phyloP scores from a whole-genome alignment of 23 tunicate genomes.

The Diplosoma virens region DNA sequence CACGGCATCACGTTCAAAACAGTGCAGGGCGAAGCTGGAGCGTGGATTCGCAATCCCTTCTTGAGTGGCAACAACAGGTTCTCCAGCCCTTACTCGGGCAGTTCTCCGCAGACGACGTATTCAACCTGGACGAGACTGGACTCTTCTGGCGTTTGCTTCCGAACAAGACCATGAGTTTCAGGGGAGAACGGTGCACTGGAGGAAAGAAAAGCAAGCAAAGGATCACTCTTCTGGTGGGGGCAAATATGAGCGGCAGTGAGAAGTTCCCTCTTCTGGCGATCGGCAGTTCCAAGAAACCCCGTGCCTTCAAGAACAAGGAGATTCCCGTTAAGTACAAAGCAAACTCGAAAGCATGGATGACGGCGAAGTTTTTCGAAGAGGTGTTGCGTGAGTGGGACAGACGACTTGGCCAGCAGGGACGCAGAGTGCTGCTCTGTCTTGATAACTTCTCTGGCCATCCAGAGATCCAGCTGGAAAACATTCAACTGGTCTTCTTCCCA shows the following conservation, averaged over 20 bases:
- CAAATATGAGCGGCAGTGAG: constrained; percentile 10
- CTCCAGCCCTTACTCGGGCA: too few relatives aligned
- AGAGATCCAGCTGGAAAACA: constrained; percentile 27
- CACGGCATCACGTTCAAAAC: too few relatives aligned
- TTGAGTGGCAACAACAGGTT: too few relatives aligned
- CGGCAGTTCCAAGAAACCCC: constrained; percentile 30
- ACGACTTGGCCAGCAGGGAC: constrained; percentile 32
- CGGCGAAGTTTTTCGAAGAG: constrained; percentile 25
- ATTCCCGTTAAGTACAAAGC: constrained; percentile 3
- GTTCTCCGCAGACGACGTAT: too few relatives aligned
- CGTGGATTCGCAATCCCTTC: too few relatives aligned
- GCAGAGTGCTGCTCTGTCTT: constrained; percentile 30
- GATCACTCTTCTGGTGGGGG: constrained; percentile 38
- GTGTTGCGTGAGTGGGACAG: constrained; percentile 36
- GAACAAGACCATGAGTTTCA: constrained; percentile 10
- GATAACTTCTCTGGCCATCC: constrained; percentile 15
- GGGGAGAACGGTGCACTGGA: constrained; percentile 16
- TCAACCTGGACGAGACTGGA: too few relatives aligned
- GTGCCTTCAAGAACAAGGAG: constrained; percentile 17
- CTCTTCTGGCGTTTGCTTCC: too few relatives aligned
- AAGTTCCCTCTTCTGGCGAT: constrained; percentile 38
- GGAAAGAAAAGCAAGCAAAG: constrained; percentile 33
- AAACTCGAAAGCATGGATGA: constrained; percentile 17
- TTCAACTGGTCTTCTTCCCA: constrained; percentile 14
- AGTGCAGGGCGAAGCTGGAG: too few relatives aligned